Percentiles rank a stretch among this genome's conserved stretches.
Conservation (phyloP, 2,113 vertebrate species). For the Laticauda colubrina region DNA sequence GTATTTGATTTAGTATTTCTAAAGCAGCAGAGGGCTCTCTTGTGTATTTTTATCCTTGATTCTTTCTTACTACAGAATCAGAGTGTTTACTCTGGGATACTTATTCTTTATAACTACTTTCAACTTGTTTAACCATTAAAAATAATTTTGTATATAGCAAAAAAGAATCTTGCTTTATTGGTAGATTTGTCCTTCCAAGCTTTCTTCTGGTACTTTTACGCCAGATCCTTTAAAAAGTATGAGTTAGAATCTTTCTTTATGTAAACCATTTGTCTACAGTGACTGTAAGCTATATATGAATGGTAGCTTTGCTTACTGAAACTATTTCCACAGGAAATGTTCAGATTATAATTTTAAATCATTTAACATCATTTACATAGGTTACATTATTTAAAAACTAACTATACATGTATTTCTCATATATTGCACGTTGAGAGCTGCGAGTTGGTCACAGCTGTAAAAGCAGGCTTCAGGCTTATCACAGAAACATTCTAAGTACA, state of each 20-base stretch:
- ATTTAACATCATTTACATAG: slow-evolving; percentile 65
- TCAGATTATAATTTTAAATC: slow-evolving; percentile 72
- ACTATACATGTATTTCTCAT: slow-evolving; percentile 70
- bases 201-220: slow-evolving; percentile 61
- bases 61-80: not conserved
- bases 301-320: slow-evolving; percentile 69
- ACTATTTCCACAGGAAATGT: slow-evolving; percentile 98
- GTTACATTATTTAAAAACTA: slow-evolving; percentile 72
- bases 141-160: slow-evolving; percentile 40
- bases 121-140: not conserved
- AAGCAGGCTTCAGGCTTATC: slow-evolving; percentile 59
- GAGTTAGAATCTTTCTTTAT: slow-evolving; percentile 41
- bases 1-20: not conserved
- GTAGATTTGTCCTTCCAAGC: slow-evolving; percentile 57
- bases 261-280: slow-evolving; percentile 56
- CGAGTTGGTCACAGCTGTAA: slow-evolving; percentile 37
- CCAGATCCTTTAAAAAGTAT: slow-evolving; percentile 51
- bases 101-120: not conserved
- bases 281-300: slow-evolving; percentile 61
- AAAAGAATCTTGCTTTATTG: slow-evolving; percentile 65
- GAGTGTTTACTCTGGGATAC: not conserved
- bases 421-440: slow-evolving; percentile 76
- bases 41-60: not conserved
- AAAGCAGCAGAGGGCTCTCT: not conserved
- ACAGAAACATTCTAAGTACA: slow-evolving; percentile 55